phyloP scores from a whole-genome alignment of 2,888 invertebrate species.

The Hedychridium roseum region DNA sequence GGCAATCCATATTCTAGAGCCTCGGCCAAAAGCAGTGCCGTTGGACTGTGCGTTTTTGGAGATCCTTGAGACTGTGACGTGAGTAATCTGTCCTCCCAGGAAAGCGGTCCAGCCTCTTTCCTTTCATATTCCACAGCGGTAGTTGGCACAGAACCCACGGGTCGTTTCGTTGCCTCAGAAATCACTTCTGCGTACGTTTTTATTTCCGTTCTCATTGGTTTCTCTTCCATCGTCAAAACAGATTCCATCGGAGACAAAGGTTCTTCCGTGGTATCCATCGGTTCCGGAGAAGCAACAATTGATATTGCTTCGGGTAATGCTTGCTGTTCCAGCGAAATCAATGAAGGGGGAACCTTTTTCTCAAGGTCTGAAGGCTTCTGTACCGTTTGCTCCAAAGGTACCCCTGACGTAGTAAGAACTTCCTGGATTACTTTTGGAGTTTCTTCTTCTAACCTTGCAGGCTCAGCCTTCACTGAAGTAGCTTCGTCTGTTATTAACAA shows the following conservation, averaged over 20 bases:
- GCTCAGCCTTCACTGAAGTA: too few relatives aligned
- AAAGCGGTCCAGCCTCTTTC: conserved; percentile 16
- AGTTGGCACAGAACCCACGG: conserved; percentile 23
- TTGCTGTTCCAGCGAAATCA: conserved; percentile 1
- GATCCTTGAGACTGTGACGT: conserved; percentile 18
- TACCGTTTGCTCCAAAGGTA: too few relatives aligned
- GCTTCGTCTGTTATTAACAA: too few relatives aligned
- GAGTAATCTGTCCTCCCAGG: conserved; percentile 35
- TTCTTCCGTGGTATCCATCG: conserved; percentile 51
- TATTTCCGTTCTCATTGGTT: conserved; percentile 23
- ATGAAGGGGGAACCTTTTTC: conserved; percentile 3
- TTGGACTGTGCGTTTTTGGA: conserved; percentile 37
- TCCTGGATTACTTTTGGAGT: too few relatives aligned
- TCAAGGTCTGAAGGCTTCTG: too few relatives aligned
- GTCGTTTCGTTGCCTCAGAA: conserved; percentile 27
- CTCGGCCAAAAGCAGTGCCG: conserved; percentile 44
- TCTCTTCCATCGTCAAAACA: conserved; percentile 21
- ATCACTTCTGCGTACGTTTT: conserved; percentile 45
- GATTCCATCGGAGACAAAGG: conserved; percentile 46
- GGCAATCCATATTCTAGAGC: conserved; percentile 36
- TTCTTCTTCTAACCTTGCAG: too few relatives aligned
- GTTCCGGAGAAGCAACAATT: conserved; percentile 33
- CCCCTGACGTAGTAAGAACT: too few relatives aligned
- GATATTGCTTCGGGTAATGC: not conserved
- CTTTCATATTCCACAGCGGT: conserved; percentile 15